These are phyloP conservation scores for Polydrusus cervinus DNA, from an alignment of 2,888 invertebrate species.

Conservation along the genomic window DNA sequence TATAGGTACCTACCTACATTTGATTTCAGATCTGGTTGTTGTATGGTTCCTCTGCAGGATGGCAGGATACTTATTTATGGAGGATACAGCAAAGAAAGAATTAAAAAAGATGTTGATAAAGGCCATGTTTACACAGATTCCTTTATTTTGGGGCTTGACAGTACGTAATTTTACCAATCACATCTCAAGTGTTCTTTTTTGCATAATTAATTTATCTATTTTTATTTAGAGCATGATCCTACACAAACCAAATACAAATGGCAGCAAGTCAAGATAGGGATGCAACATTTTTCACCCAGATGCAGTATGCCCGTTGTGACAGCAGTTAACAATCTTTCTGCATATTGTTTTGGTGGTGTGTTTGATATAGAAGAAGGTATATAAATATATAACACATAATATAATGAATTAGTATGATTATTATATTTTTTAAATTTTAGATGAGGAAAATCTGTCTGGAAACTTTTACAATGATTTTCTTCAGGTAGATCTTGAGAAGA, in stretches of 20 bases:
- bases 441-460: conserved; percentile 82
- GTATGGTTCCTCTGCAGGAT: conserved; percentile 79
- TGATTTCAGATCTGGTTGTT: conserved; percentile 79
- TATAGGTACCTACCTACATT: neutral
- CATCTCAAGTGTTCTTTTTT: neutral
- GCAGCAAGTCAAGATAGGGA: conserved; percentile 79
- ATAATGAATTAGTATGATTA: no score
- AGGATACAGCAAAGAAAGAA: conserved; percentile 83
- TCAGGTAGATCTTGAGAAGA: conserved; percentile 82
- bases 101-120: conserved; percentile 84
- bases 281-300: conserved; percentile 77
- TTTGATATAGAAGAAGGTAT: conserved; percentile 82
- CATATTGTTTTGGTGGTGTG: conserved; percentile 91
- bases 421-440: conserved; percentile 59
- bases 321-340: conserved; percentile 76
- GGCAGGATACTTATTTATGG: conserved; percentile 82
- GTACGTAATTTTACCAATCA: conserved; percentile 70
- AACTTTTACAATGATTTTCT: conserved; percentile 88
- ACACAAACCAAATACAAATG: conserved; percentile 82
- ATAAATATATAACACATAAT: no score
- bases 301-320: conserved; percentile 81
- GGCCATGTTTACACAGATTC: conserved; percentile 83
- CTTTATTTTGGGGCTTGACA: conserved; percentile 78
- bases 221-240: conserved; percentile 74
- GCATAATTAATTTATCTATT: neutral